These are phyloP conservation scores for Caenorhabditis sinica DNA, from an alignment of 2,888 invertebrate genomes.

Conservation along the genomic window DNA sequence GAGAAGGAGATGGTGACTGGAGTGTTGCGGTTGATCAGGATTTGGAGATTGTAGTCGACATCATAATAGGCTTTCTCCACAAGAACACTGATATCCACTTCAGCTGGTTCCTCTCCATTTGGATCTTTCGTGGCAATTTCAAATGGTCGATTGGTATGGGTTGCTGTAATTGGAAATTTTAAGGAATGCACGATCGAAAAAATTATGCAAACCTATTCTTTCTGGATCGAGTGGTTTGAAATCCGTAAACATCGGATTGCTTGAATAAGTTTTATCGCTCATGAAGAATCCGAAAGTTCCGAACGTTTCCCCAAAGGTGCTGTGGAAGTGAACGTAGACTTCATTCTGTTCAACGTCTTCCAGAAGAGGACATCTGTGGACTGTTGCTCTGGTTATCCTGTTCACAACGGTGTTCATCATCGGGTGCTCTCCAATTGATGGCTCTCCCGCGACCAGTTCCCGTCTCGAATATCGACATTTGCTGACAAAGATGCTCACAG, in stretches of 20 bases:
- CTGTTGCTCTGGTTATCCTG: not conserved
- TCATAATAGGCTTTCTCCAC: not conserved
- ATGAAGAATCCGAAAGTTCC: not conserved
- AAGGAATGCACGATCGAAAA: too few relatives aligned
- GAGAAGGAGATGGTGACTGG: not conserved
- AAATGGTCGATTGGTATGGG: not conserved
- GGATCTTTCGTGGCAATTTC: not conserved
- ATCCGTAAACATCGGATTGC: not conserved
- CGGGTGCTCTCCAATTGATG: not conserved
- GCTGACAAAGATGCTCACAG: not conserved
- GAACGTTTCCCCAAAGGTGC: not conserved
- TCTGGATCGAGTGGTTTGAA: not conserved
- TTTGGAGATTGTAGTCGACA: not conserved
- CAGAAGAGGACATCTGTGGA: not conserved
- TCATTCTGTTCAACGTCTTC: not conserved
- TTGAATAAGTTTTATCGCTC: not conserved
- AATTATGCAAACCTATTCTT: not conserved
- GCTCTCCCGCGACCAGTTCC: not conserved
- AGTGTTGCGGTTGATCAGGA: not conserved
- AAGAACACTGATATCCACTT: slow-evolving; percentile 1
- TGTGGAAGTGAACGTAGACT: not conserved
- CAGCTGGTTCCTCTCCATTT: not conserved
- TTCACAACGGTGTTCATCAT: not conserved
- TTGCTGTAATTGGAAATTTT: not conserved
- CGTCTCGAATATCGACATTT: slow-evolving; percentile 1